Percentiles rank a stretch among this genome's conserved stretches.
Conservation (phyloP, 2,888 invertebrate species). For the Latheticus oryzae region DNA sequence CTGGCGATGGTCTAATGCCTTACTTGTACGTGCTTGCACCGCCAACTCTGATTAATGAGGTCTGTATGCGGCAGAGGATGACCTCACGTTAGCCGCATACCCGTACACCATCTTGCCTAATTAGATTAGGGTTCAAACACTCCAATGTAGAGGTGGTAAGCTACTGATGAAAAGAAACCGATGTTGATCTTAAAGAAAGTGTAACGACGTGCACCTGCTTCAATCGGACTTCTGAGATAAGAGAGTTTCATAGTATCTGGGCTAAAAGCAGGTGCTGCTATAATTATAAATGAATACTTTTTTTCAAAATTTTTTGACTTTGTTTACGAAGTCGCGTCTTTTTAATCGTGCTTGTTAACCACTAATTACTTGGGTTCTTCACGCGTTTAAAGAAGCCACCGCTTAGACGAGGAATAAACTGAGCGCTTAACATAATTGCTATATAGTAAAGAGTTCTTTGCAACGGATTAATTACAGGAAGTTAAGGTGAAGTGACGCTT, state of each 20-base stretch:
- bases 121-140: conserved; percentile 45
- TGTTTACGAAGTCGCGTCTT: too few relatives aligned
- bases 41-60: conserved; percentile 51
- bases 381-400: too few relatives aligned
- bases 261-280: too few relatives aligned
- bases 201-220: too few relatives aligned
- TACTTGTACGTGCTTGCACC: conserved; percentile 41
- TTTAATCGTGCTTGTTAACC: too few relatives aligned
- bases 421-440: conserved; percentile 2
- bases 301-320: too few relatives aligned
- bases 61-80: conserved; percentile 47
- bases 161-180: too few relatives aligned
- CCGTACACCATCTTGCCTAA: conserved; percentile 48
- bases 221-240: too few relatives aligned
- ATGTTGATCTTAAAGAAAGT: too few relatives aligned
- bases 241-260: too few relatives aligned
- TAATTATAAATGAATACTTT: too few relatives aligned
- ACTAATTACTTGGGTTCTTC: too few relatives aligned
- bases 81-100: conserved; percentile 47
- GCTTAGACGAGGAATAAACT: not conserved
- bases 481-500: conserved; percentile 15
- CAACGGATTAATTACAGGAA: conserved; percentile 14
- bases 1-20: conserved; percentile 28
- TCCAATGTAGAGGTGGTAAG: conserved; percentile 18
- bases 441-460: conserved; percentile 3